Base-by-base conservation (phyloP, 2,797 vertebrate species). In the Chromis chromis region DNA sequence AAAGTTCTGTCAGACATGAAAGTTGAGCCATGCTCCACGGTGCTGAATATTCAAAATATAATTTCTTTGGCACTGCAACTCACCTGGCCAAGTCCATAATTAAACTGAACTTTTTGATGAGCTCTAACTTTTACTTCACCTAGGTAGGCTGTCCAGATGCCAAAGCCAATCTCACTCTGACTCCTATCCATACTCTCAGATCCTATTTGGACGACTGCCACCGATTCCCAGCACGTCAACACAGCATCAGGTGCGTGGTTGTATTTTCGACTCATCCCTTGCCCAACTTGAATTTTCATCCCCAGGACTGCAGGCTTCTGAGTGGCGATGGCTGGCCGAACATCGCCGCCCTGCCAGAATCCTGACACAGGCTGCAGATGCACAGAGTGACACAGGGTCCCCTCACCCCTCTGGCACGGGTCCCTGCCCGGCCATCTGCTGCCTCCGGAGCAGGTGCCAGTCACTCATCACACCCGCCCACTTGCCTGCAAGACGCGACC, bases 381-480 rank as follows among this genome's bases (percentile, higher is more conserved):
- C 88, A 86, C 68, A 58, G 81, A 84, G 86, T 82, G 88, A 90
- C 91, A 90, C 81, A 12, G 70, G 90, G 90, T 90, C 87, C 88
- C 81, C 69, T 89, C 86, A 91, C 87, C 87, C 85, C 62, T 13
- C 81, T 86, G 89, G 86, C 89, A 78, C 3, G 2, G 55, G 62
- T 40, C 74, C 75, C 70, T 9, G 74, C 44, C 90, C 24, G 57
- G 81, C 93, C 94, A 95, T 95, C 94, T 95, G 94, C 80, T 79
- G 76, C 81, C 75, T 86, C 74, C 2, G 62, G 71, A 89, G 88
- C 85, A 90, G 86, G 86, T 93, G 93, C 90, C 93, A 94, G 86
- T 93, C 88, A 90, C 83, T 86, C 86, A 67, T 84, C 74, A 52
- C 58, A 39, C 81, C 68, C 60, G 40, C 59, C 68, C 33, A 27